Conservation (phyloP, 2,113 vertebrate genomes). For the Asarcornis scutulata region DNA sequence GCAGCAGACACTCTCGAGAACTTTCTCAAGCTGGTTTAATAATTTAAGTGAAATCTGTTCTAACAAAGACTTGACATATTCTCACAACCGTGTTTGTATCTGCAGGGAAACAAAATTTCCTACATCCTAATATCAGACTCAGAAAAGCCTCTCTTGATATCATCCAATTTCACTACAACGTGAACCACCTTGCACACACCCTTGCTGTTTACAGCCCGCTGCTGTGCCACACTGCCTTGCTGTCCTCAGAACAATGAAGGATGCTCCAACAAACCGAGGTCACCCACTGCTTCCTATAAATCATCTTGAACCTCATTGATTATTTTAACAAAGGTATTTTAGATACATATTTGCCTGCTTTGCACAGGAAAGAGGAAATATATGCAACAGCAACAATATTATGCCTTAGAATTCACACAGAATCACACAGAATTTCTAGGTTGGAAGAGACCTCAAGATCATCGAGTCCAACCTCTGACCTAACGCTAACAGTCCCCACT, state of each 20-base stretch:
- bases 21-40: neutral
- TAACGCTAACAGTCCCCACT: no score
- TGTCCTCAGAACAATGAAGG: constrained; percentile 57
- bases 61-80: neutral
- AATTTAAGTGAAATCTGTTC: neutral
- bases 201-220: constrained; percentile 34
- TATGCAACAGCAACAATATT: neutral
- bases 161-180: neutral
- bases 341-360: neutral
- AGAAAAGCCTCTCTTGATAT: constrained; percentile 10
- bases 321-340: constrained; percentile 42
- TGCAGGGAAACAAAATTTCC: neutral
- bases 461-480: no score
- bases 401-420: neutral
- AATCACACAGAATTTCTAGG: no score
- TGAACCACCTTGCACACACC: neutral
- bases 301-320: constrained; percentile 44
- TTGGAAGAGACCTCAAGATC: no score
- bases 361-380: neutral
- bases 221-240: constrained; percentile 32
- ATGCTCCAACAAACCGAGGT: constrained; percentile 26
- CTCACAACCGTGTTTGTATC: neutral
- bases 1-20: neutral
- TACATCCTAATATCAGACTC: neutral
- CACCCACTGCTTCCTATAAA: constrained; percentile 57